Evolutionary conservation across 2,888 invertebrate species (phyloP).

Genomic region (Tupiocoris notatus): DNA sequence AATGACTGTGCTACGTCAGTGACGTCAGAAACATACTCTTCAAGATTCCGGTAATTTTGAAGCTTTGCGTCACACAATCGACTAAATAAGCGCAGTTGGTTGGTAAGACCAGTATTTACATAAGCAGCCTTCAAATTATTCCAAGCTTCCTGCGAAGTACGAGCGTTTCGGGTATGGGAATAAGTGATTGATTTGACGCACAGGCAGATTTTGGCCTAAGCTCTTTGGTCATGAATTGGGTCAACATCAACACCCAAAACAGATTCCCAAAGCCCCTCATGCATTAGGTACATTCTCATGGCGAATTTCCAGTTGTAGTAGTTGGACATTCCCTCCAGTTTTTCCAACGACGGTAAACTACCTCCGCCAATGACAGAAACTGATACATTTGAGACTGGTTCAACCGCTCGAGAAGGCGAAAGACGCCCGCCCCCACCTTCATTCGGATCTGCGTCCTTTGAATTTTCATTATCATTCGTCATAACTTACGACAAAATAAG

Average conservation of each 20-base stretch:
- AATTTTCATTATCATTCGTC: too few relatives aligned
- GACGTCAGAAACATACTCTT: constrained; percentile 9
- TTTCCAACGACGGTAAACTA: constrained; percentile 24
- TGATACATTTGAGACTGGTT: too few relatives aligned
- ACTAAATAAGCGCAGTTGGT: not conserved
- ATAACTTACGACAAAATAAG: too few relatives aligned
- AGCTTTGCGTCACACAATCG: constrained; percentile 5
- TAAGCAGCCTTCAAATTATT: constrained; percentile 10
- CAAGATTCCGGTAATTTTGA: constrained; percentile 6
- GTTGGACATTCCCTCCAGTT: constrained; percentile 24
- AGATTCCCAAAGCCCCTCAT: constrained; percentile 8
- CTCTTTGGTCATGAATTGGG: too few relatives aligned
- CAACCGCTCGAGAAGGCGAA: too few relatives aligned
- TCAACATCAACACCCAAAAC: too few relatives aligned
- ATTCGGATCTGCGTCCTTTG: too few relatives aligned
- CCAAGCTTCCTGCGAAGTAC: constrained; percentile 6
- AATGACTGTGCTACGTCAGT: constrained; percentile 16
- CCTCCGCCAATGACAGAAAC: too few relatives aligned
- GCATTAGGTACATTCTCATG: constrained; percentile 12
- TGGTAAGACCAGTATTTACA: constrained; percentile 9
- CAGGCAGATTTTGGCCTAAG: too few relatives aligned
- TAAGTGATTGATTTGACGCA: constrained; percentile 21
- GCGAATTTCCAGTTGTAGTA: constrained; percentile 35
- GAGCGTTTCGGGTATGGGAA: constrained; percentile 11
- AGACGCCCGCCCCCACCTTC: too few relatives aligned